Evolutionary conservation across 2,888 invertebrate genomes (phyloP).

Genomic region (Drosophila nigricruria): DNA sequence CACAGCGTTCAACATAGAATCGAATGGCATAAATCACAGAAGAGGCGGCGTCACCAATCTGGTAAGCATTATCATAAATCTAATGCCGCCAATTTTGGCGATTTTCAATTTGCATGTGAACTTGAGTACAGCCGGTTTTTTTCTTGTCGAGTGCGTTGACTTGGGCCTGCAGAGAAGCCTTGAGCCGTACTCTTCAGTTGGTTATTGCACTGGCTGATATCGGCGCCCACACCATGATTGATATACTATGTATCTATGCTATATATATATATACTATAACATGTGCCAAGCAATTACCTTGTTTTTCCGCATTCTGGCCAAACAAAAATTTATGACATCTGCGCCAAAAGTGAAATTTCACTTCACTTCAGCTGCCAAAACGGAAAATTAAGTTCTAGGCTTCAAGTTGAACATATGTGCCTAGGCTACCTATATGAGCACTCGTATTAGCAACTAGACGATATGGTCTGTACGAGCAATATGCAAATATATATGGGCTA

Average conservation of each 20-base stretch:
- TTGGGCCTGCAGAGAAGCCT: conserved; percentile 44
- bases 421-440: conserved; percentile 21
- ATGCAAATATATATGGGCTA: conserved; percentile 69
- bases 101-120: conserved; percentile 76
- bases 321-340: conserved; percentile 60
- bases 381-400: conserved; percentile 36
- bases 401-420: conserved; percentile 41
- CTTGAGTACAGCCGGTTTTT: conserved; percentile 50
- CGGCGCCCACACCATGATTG: conserved; percentile 38
- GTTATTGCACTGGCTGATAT: conserved; percentile 58
- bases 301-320: conserved; percentile 52
- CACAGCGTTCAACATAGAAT: conserved; percentile 58
- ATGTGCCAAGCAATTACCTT: conserved; percentile 38
- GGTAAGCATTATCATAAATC: conserved; percentile 69
- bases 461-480: conserved; percentile 41
- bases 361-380: conserved; percentile 30
- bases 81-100: conserved; percentile 62
- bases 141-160: conserved; percentile 62
- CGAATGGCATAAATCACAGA: conserved; percentile 61
- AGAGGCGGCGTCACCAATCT: conserved; percentile 22
- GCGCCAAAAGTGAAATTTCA: conserved; percentile 24
- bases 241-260: conserved; percentile 40
- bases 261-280: conserved; percentile 11
- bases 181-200: conserved; percentile 48
- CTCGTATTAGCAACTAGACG: conserved; percentile 36